phyloP scores from a whole-genome alignment of 1,140 invertebrate species.

The Scylla paramamosain region DNA sequence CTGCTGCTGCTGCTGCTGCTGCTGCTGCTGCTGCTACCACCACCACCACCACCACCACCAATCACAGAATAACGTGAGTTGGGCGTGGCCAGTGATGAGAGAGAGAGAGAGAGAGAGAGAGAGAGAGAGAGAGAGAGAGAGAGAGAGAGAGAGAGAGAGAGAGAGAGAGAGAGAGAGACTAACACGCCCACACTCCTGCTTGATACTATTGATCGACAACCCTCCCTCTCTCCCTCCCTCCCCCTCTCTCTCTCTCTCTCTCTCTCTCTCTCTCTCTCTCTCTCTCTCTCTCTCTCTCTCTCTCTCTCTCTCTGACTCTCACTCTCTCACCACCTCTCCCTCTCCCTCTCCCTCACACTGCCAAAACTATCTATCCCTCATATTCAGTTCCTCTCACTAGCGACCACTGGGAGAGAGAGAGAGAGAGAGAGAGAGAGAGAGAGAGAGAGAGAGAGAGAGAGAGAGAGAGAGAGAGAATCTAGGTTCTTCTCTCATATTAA shows the following conservation, averaged over 20 bases:
- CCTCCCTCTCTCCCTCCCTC: not conserved
- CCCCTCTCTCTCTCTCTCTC: constrained; percentile 33
- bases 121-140: too few relatives aligned
- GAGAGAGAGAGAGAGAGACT: too few relatives aligned
- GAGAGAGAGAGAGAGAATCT: too few relatives aligned
- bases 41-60: too few relatives aligned
- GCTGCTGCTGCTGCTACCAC: not conserved
- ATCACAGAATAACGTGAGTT: too few relatives aligned
- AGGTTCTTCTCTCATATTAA: too few relatives aligned
- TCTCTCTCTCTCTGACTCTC: constrained; percentile 59
- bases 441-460: too few relatives aligned
- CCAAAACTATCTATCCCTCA: not conserved
- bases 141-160: too few relatives aligned
- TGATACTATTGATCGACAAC: not conserved
- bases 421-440: too few relatives aligned
- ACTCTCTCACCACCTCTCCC: constrained; percentile 46
- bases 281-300: constrained; percentile 56
- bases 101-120: too few relatives aligned
- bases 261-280: constrained; percentile 36
- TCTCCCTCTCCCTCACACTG: constrained; percentile 14
- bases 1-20: not conserved
- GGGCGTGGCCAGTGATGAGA: too few relatives aligned
- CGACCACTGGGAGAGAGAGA: not conserved
- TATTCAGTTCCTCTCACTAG: not conserved
- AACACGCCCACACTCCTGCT: too few relatives aligned